Evolutionary conservation across 2,113 vertebrate genomes (phyloP).

Genomic region (Rhea pennata): DNA sequence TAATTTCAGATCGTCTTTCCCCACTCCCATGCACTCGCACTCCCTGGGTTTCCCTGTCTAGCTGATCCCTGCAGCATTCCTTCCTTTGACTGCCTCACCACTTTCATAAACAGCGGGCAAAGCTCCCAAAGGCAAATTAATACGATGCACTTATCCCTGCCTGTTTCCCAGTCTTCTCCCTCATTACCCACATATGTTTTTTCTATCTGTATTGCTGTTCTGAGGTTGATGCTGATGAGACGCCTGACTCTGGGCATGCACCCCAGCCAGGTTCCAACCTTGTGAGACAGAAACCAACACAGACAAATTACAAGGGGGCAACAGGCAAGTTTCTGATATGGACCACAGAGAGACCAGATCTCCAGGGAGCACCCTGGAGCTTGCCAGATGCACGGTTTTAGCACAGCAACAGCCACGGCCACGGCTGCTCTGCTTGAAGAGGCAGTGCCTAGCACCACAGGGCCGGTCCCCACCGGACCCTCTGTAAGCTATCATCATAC

Average conservation of each 20-base stretch:
- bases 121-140: neutral
- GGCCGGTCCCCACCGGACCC: too few species aligned
- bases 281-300: neutral
- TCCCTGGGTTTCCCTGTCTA: neutral
- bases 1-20: neutral
- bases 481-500: accelerated
- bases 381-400: neutral
- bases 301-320: neutral
- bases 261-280: neutral
- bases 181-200: neutral
- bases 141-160: neutral
- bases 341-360: accelerated
- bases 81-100: neutral
- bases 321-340: neutral
- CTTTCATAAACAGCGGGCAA: neutral
- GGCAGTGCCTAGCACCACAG: neutral
- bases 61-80: conserved; percentile 30
- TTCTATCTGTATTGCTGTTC: neutral
- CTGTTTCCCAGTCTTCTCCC: neutral
- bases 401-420: neutral
- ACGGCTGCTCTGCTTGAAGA: too few species aligned
- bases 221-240: neutral
- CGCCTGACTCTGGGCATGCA: neutral
- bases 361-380: neutral
- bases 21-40: neutral